These are phyloP conservation scores for Ferdinandea cuprea DNA, from an alignment of 2,888 invertebrate genomes.

Conservation along the genomic window DNA sequence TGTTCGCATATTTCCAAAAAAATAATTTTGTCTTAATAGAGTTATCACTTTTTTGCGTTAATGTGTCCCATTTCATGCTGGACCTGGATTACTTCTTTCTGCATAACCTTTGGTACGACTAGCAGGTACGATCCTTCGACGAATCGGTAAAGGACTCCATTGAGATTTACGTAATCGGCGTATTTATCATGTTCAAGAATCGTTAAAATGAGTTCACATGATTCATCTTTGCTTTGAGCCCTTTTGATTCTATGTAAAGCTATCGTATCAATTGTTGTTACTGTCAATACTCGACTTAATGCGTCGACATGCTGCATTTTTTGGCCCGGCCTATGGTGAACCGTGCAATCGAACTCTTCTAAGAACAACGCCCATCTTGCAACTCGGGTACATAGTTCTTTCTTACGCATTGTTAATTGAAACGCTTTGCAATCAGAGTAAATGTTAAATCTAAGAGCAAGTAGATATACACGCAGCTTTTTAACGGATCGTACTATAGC, in stretches of 20 bases:
- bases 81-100: conserved; percentile 19
- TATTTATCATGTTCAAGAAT: conserved; percentile 34
- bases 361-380: conserved; percentile 76
- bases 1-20: too few relatives aligned
- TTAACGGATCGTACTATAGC: conserved; percentile 77
- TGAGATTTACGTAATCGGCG: conserved; percentile 32
- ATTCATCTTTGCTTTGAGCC: conserved; percentile 50
- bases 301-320: conserved; percentile 52
- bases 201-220: conserved; percentile 24
- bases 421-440: too few relatives aligned
- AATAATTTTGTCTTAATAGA: too few relatives aligned
- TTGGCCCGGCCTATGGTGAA: conserved; percentile 45
- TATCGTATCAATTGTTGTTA: conserved; percentile 2
- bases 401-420: conserved; percentile 76
- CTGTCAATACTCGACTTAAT: conserved; percentile 25
- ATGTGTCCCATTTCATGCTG: conserved; percentile 26
- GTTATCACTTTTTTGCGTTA: conserved; percentile 13
- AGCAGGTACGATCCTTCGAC: conserved; percentile 46
- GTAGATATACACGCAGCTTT: conserved; percentile 76
- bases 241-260: too few relatives aligned
- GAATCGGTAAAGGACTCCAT: conserved; percentile 43
- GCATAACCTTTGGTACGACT: conserved; percentile 32
- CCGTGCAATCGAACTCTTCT: conserved; percentile 29
- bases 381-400: conserved; percentile 75
- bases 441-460: conserved; percentile 71